These are phyloP conservation scores for Stenoptilia bipunctidactyla DNA, from an alignment of 2,888 invertebrate genomes.

Conservation along the genomic window DNA sequence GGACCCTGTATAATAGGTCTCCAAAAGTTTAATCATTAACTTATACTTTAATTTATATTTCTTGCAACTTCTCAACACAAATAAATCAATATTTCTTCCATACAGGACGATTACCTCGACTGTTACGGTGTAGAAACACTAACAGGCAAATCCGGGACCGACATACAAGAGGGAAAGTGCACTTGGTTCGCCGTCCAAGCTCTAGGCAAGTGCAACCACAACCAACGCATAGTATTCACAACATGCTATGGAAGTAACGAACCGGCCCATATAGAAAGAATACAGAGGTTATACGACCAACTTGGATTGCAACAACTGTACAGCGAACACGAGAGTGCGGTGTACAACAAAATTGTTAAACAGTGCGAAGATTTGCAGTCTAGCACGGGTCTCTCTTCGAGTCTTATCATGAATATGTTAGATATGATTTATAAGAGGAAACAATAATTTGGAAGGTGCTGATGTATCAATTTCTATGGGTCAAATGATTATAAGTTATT, in stretches of 20 bases:
- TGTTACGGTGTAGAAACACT: constrained; percentile 85
- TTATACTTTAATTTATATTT: no score
- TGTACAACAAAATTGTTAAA: constrained; percentile 75
- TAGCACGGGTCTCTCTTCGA: constrained; percentile 41
- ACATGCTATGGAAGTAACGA: constrained; percentile 81
- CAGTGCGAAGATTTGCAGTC: neutral
- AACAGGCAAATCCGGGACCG: constrained; percentile 90
- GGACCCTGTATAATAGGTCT: no score
- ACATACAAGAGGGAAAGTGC: constrained; percentile 95
- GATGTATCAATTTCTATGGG: no score
- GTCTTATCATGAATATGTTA: constrained; percentile 78
- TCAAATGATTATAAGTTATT: no score
- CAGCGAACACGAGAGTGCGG: constrained; percentile 78
- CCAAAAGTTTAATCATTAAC: no score
- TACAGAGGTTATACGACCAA: constrained; percentile 61
- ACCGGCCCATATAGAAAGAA: constrained; percentile 70
- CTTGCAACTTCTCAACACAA: no score
- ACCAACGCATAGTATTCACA: constrained; percentile 76
- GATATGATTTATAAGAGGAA: constrained; percentile 73
- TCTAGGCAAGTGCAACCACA: constrained; percentile 74
- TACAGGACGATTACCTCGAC: constrained; percentile 86
- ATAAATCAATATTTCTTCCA: no score
- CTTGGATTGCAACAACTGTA: constrained; percentile 79
- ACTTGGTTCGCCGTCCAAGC: constrained; percentile 91
- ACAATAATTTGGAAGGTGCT: no score